Evolutionary conservation across 2,113 vertebrate genomes (phyloP).

Genomic region (Aphelocoma coerulescens): DNA sequence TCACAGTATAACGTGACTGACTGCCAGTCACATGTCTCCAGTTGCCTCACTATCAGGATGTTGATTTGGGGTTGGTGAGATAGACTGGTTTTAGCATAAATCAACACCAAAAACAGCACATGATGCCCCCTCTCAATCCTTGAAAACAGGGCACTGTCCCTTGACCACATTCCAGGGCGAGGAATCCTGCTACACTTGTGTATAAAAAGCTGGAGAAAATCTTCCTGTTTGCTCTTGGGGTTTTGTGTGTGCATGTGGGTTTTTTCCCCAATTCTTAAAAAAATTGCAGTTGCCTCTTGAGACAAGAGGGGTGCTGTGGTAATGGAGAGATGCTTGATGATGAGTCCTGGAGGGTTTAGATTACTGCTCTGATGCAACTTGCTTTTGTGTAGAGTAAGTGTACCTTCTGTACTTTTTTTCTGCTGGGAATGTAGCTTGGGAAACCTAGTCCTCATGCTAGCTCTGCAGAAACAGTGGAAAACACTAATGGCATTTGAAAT

Average conservation of each 20-base stretch:
- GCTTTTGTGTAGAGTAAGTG: background rate
- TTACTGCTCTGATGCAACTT: background rate
- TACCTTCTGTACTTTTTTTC: background rate
- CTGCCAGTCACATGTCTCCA: background rate
- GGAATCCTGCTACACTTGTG: background rate
- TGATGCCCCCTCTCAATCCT: background rate
- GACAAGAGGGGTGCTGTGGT: background rate
- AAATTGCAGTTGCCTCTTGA: background rate
- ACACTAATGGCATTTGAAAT: background rate
- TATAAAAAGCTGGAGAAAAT: background rate
- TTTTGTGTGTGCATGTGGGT: rapidly evolving
- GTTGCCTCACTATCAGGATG: background rate
- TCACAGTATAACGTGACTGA: background rate
- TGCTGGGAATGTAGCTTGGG: background rate
- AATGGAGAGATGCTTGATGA: background rate
- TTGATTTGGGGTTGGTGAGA: background rate
- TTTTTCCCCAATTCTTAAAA: background rate
- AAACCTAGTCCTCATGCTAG: background rate
- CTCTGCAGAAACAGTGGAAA: background rate
- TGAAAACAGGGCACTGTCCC: background rate
- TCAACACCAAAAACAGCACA: background rate
- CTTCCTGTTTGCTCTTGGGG: background rate
- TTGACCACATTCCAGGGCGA: background rate
- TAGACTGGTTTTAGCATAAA: background rate
- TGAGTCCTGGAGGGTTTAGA: background rate